Evolutionary conservation across 2,797 vertebrate genomes (phyloP).

Genomic region (Neostethus bicornis): DNA sequence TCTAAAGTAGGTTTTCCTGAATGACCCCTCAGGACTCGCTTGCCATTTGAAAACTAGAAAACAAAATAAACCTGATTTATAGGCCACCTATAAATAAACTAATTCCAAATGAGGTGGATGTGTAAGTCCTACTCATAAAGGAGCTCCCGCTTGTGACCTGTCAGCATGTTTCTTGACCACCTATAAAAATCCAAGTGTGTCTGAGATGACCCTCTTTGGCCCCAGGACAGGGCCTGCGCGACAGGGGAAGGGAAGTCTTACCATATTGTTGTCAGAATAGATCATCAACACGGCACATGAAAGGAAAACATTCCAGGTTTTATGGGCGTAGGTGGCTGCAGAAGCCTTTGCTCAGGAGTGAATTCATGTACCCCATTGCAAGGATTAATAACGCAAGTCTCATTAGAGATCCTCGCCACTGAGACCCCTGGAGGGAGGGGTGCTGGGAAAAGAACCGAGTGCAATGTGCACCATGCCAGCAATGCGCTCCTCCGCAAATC

Average conservation of each 20-base stretch:
- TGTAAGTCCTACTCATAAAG: slow-evolving; percentile 76
- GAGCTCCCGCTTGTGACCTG: slow-evolving; percentile 78
- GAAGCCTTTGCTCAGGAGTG: slow-evolving; percentile 75
- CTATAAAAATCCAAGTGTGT: slow-evolving; percentile 79
- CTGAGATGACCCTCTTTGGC: slow-evolving; percentile 74
- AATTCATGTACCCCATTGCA: slow-evolving; percentile 79
- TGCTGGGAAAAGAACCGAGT: slow-evolving; percentile 73
- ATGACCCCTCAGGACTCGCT: slow-evolving; percentile 48
- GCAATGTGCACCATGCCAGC: slow-evolving; percentile 55
- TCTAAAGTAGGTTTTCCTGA: slow-evolving; percentile 47
- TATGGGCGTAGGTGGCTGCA: slow-evolving; percentile 73
- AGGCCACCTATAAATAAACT: slow-evolving; percentile 75
- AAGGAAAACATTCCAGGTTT: slow-evolving; percentile 82
- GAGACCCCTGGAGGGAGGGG: slow-evolving; percentile 73
- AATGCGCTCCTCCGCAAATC: slow-evolving; percentile 73
- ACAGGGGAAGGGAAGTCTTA: slow-evolving; percentile 82
- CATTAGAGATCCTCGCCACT: slow-evolving; percentile 78
- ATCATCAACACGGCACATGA: slow-evolving; percentile 84
- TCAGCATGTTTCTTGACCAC: slow-evolving; percentile 77
- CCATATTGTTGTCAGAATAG: slow-evolving; percentile 85
- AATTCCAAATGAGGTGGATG: slow-evolving; percentile 80
- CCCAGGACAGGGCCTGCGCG: slow-evolving; percentile 75
- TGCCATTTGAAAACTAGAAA: slow-evolving; percentile 61
- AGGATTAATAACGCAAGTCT: slow-evolving; percentile 81
- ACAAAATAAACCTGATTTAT: slow-evolving; percentile 83